phyloP scores from a whole-genome alignment of 1,140 invertebrate species.

The Atopsyche davidsoni region DNA sequence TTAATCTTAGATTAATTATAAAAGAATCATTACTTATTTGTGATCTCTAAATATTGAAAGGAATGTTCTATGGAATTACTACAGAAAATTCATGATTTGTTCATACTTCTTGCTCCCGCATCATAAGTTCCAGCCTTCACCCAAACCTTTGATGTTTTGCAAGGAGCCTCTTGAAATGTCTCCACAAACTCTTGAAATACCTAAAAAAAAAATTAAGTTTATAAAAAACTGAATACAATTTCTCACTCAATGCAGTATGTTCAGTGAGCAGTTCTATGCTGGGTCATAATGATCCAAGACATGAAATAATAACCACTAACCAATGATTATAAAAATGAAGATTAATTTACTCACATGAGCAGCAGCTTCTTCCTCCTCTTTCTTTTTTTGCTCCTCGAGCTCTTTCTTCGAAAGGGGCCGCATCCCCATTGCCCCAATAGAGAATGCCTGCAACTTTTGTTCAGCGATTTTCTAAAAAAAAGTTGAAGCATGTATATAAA shows the following conservation, averaged over 20 bases:
- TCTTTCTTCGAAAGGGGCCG: constrained; percentile 77
- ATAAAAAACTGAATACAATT: too few relatives aligned
- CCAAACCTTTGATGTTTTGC: constrained; percentile 85
- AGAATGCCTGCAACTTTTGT: constrained; percentile 16
- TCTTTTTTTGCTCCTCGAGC: constrained; percentile 79
- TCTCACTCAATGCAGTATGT: too few relatives aligned
- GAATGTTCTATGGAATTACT: too few relatives aligned
- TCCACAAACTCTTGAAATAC: constrained; percentile 96
- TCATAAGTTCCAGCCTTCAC: constrained; percentile 95
- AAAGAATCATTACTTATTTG: too few relatives aligned
- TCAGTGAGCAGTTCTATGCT: too few relatives aligned
- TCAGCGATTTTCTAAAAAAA: constrained; percentile 18
- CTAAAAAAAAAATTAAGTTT: constrained; percentile 45
- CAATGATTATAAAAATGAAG: too few relatives aligned
- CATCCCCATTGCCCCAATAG: constrained; percentile 14
- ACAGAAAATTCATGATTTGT: constrained; percentile 38
- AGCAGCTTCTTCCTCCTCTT: constrained; percentile 82
- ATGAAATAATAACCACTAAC: too few relatives aligned
- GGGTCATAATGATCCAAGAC: too few relatives aligned
- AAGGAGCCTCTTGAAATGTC: constrained; percentile 86
- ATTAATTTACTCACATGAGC: constrained; percentile 48
- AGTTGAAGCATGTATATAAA: too few relatives aligned
- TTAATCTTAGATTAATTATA: too few relatives aligned
- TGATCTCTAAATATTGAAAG: too few relatives aligned
- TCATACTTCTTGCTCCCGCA: constrained; percentile 86